Evolutionary conservation across 2,888 invertebrate genomes (phyloP).

Genomic region (Cryptus viduatorius): DNA sequence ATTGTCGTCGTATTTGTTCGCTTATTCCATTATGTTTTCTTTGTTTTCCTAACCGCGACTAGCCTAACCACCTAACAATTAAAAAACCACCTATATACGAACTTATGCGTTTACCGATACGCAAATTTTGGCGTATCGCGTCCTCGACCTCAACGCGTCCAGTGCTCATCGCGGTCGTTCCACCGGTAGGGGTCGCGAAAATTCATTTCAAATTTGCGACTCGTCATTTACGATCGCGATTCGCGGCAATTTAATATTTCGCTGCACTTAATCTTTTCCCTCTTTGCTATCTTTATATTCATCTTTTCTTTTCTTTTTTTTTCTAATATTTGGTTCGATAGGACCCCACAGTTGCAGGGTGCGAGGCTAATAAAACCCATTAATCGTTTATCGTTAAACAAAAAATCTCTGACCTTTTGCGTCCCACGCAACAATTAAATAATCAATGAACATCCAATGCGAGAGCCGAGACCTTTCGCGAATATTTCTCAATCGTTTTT

Average conservation of each 20-base stretch:
- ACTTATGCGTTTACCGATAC: slow-evolving; percentile 61
- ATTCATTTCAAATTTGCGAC: not conserved
- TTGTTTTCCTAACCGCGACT: slow-evolving; percentile 74
- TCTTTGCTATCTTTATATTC: not conserved
- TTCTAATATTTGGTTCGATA: slow-evolving; percentile 39
- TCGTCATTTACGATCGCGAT: slow-evolving; percentile 16
- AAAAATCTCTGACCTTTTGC: slow-evolving; percentile 26
- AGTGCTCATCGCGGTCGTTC: slow-evolving; percentile 32
- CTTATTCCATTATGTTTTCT: slow-evolving; percentile 19
- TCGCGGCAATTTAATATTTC: not conserved
- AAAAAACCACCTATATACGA: slow-evolving; percentile 60
- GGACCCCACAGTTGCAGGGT: slow-evolving; percentile 27
- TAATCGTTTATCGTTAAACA: not conserved
- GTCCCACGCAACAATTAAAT: slow-evolving; percentile 26
- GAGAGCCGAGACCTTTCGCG: slow-evolving; percentile 18
- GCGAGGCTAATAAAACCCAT: slow-evolving; percentile 33
- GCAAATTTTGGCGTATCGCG: slow-evolving; percentile 22
- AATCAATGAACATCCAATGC: not conserved
- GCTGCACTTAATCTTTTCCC: not conserved
- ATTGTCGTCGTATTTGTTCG: slow-evolving; percentile 39
- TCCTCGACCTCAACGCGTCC: slow-evolving; percentile 50
- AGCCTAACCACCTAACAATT: slow-evolving; percentile 76
- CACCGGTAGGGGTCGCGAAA: slow-evolving; percentile 29
- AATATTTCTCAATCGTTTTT: not conserved
- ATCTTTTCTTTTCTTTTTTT: not conserved